Evolutionary conservation across 2,113 vertebrate genomes (phyloP).

Genomic region (Leiothrix lutea): DNA sequence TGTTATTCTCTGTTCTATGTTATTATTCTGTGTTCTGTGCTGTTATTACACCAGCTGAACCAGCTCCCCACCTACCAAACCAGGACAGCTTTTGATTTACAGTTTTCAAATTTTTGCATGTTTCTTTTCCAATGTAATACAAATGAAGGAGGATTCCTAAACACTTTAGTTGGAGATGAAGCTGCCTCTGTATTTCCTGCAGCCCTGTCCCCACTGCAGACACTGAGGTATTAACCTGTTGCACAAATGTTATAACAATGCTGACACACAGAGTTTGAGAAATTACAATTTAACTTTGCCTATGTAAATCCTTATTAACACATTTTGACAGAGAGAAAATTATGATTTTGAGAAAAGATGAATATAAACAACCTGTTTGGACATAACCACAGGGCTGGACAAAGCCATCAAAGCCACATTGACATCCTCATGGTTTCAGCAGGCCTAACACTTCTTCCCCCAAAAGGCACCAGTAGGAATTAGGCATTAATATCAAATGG

Average conservation of each 20-base stretch:
- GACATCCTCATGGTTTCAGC: background rate
- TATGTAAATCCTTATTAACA: background rate
- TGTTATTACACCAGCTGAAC: background rate
- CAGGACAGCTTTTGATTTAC: background rate
- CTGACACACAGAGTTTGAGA: background rate
- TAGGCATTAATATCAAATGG: background rate
- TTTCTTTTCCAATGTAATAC: background rate
- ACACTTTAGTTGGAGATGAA: background rate
- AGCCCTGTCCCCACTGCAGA: background rate
- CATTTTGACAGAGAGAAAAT: background rate
- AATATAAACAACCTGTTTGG: background rate
- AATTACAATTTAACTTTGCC: background rate
- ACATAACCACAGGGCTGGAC: background rate
- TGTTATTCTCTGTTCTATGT: background rate
- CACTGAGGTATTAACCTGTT: background rate
- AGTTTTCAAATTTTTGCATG: background rate
- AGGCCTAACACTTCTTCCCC: background rate
- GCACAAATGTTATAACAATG: fast-evolving
- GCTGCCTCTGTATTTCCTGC: background rate
- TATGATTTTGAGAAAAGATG: background rate
- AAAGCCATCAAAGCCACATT: background rate
- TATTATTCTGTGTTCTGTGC: background rate
- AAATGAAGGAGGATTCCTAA: background rate
- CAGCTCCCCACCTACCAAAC: background rate
- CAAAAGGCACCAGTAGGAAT: background rate